A percentile compares a stretch with the other conserved stretches of the same genome.
Evolutionary conservation across 2,888 invertebrate genomes (phyloP).

Genomic region (Siphlonurus alternatus): DNA sequence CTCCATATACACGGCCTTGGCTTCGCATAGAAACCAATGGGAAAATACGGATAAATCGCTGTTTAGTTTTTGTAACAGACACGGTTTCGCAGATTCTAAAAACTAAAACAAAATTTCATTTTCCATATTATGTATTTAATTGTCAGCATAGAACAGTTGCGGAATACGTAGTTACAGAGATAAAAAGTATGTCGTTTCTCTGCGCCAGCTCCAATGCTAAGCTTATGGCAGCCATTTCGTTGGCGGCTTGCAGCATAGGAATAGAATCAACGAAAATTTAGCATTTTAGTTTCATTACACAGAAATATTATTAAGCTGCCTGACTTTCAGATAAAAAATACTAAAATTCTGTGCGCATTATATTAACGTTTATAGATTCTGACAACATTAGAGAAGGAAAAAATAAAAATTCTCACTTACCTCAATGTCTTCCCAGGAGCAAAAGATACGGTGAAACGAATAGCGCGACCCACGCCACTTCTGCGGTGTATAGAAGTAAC

Average conservation of each 20-base stretch:
- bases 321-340: slow-evolving; percentile 19
- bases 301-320: slow-evolving; percentile 18
- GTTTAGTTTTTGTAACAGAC: neutral
- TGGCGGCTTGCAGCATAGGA: slow-evolving; percentile 24
- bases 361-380: slow-evolving; percentile 25
- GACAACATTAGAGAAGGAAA: slow-evolving; percentile 33
- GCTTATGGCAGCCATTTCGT: slow-evolving; percentile 38
- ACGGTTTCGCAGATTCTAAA: neutral
- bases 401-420: slow-evolving; percentile 37
- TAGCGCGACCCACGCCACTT: slow-evolving; percentile 45
- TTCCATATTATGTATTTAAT: neutral
- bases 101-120: neutral
- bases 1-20: slow-evolving; percentile 27
- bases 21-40: slow-evolving; percentile 29
- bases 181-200: slow-evolving; percentile 8
- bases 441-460: slow-evolving; percentile 40
- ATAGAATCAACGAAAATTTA: slow-evolving; percentile 24
- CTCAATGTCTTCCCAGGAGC: slow-evolving; percentile 36
- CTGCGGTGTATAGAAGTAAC: slow-evolving; percentile 36
- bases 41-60: slow-evolving; percentile 5
- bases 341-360: slow-evolving; percentile 21
- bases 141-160: slow-evolving; percentile 10
- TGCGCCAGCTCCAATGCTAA: slow-evolving; percentile 25
- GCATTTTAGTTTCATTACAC: slow-evolving; percentile 22
- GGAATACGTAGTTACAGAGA: slow-evolving; percentile 15